Percentiles rank a stretch among this genome's conserved stretches.
phyloP scores from a whole-genome alignment of 2,888 invertebrate species.

The Spodoptera exigua region DNA sequence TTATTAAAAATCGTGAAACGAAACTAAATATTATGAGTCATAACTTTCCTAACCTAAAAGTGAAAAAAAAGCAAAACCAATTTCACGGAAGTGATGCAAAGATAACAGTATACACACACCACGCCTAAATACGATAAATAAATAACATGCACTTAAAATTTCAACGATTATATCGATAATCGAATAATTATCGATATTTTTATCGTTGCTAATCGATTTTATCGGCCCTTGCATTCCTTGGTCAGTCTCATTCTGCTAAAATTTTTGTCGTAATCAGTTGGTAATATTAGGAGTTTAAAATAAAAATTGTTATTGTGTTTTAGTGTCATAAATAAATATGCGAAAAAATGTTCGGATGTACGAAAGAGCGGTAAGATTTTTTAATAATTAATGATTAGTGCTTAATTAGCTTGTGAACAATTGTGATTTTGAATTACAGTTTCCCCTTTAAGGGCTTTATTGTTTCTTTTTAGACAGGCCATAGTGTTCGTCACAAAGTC shows the following conservation, averaged over 20 bases:
- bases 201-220: conserved; percentile 20
- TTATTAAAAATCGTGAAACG: too few species aligned
- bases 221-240: conserved; percentile 7
- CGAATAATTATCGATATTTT: conserved; percentile 22
- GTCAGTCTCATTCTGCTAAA: too few species aligned
- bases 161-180: conserved; percentile 1
- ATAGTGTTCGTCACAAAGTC: too few species aligned
- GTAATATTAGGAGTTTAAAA: too few species aligned
- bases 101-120: conserved; percentile 9
- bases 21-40: too few species aligned
- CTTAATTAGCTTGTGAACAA: too few species aligned
- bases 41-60: not conserved
- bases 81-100: conserved; percentile 13
- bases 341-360: conserved; percentile 23
- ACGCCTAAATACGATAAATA: conserved; percentile 14
- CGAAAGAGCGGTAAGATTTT: conserved; percentile 41
- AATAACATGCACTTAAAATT: conserved; percentile 17
- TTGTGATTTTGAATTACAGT: too few species aligned
- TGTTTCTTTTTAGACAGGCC: too few species aligned
- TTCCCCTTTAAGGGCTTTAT: too few species aligned
- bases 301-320: too few species aligned
- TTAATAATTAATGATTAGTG: not conserved
- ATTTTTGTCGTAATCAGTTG: too few species aligned
- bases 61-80: not conserved
- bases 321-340: conserved; percentile 24